These are phyloP conservation scores for Scaptomyza pallida DNA, from an alignment of 1,140 invertebrate genomes.

Conservation along the genomic window DNA sequence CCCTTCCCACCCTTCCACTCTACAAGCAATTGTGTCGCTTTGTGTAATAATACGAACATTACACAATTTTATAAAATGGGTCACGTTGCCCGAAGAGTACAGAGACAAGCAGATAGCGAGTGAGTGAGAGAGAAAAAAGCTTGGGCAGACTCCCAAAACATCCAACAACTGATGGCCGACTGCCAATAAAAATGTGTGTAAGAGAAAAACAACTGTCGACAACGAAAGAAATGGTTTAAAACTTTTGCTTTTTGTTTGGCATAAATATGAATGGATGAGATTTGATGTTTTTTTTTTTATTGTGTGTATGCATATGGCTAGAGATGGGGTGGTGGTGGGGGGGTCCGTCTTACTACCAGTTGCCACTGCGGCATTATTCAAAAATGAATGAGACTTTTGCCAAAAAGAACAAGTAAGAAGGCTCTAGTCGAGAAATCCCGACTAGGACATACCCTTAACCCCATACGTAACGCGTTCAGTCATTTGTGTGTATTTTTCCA, in stretches of 20 bases:
- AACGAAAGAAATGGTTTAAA: slow-evolving; percentile 65
- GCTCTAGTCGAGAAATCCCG: too few species aligned
- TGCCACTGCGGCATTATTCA: slow-evolving; percentile 44
- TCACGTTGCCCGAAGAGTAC: slow-evolving; percentile 47
- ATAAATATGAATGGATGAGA: slow-evolving; percentile 76
- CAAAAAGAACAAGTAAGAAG: too few species aligned
- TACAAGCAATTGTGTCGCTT: slow-evolving; percentile 35
- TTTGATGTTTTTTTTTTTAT: slow-evolving; percentile 37
- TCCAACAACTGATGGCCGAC: slow-evolving; percentile 61
- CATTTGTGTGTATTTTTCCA: too few species aligned
- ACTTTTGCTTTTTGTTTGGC: slow-evolving; percentile 75
- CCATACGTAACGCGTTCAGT: too few species aligned
- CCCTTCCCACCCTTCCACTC: not conserved
- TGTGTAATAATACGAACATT: slow-evolving; percentile 68
- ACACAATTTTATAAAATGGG: slow-evolving; percentile 70
- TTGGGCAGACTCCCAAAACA: slow-evolving; percentile 45
- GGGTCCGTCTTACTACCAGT: slow-evolving; percentile 20
- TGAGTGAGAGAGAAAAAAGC: not conserved
- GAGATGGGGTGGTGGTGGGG: not conserved
- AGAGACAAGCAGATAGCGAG: too few species aligned
- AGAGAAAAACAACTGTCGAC: slow-evolving; percentile 74
- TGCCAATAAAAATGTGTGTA: slow-evolving; percentile 71
- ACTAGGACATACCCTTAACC: too few species aligned
- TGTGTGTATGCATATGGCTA: not conserved
- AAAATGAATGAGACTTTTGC: slow-evolving; percentile 25